Conservation (phyloP, 2,797 vertebrate species). For the Lemur catta region DNA sequence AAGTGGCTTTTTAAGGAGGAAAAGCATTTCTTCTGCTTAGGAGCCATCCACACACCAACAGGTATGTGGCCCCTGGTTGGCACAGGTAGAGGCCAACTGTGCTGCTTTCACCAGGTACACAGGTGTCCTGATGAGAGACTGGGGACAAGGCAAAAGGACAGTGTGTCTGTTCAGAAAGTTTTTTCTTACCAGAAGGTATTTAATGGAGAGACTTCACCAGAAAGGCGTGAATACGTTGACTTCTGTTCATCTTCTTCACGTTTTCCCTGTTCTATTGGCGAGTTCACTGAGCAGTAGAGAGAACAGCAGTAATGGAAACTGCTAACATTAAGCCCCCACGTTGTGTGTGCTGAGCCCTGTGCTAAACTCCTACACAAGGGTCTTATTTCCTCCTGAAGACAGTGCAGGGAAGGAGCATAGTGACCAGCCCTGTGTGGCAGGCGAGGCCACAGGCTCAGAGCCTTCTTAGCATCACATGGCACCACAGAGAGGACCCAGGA, state of each 20-base stretch:
- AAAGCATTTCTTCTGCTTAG: background rate
- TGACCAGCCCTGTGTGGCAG: background rate
- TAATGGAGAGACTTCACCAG: background rate
- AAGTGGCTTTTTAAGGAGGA: background rate
- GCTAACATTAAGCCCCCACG: background rate
- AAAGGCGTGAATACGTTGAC: background rate
- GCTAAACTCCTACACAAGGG: rapidly evolving
- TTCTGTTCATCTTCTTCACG: background rate
- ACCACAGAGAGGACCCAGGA: background rate
- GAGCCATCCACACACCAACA: background rate
- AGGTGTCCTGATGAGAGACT: background rate
- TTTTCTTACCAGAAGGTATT: background rate
- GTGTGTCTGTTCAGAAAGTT: background rate
- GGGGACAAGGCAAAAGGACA: background rate
- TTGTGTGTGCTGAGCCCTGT: background rate
- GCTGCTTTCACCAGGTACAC: background rate
- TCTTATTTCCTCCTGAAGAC: background rate
- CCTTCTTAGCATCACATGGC: background rate
- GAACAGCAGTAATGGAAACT: rapidly evolving
- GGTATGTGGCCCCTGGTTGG: background rate
- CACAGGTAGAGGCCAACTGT: background rate
- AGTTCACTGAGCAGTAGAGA: background rate
- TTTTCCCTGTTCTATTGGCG: background rate
- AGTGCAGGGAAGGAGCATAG: background rate
- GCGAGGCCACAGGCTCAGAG: background rate